These are phyloP conservation scores for Zoanthus sociatus DNA, from an alignment of 92 coral and sea anemone species.

Conservation along the genomic window DNA sequence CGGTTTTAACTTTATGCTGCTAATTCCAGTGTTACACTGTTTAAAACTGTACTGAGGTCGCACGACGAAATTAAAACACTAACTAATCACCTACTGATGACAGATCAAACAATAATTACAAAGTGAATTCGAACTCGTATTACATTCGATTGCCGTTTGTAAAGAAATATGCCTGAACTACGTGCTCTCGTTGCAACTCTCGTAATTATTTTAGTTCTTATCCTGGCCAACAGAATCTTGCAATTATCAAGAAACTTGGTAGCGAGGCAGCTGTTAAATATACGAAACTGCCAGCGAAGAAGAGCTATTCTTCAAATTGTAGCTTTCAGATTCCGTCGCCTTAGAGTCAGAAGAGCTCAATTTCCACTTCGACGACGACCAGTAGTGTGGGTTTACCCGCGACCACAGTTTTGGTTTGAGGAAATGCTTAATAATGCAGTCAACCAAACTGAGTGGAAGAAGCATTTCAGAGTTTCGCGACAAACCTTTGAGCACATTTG, in stretches of 20 bases:
- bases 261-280: slow-evolving; percentile 8
- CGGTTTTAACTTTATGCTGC: too few relatives aligned
- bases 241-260: background rate
- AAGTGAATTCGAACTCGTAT: background rate
- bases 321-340: slow-evolving; percentile 19
- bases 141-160: slow-evolving; percentile 4
- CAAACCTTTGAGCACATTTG: too few relatives aligned
- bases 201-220: background rate
- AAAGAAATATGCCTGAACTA: slow-evolving; percentile 2
- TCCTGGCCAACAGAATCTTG: slow-evolving; percentile 15
- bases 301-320: slow-evolving; percentile 8
- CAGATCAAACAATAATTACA: background rate
- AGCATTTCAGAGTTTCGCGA: too few relatives aligned
- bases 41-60: slow-evolving; percentile 1
- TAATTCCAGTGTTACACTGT: slow-evolving; percentile 1
- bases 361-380: slow-evolving; percentile 5
- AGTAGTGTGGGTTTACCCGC: background rate
- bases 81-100: background rate
- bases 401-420: too few relatives aligned
- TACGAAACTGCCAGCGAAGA: slow-evolving; percentile 19
- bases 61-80: background rate
- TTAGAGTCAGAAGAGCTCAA: slow-evolving; percentile 30
- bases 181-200: background rate
- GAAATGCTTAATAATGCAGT: too few relatives aligned
- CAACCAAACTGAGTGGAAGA: too few relatives aligned